Evolutionary conservation across 1,140 invertebrate genomes (phyloP), one percentile per base, ranked within the genome.

Genomic region (Lepidurus apus): DNA sequence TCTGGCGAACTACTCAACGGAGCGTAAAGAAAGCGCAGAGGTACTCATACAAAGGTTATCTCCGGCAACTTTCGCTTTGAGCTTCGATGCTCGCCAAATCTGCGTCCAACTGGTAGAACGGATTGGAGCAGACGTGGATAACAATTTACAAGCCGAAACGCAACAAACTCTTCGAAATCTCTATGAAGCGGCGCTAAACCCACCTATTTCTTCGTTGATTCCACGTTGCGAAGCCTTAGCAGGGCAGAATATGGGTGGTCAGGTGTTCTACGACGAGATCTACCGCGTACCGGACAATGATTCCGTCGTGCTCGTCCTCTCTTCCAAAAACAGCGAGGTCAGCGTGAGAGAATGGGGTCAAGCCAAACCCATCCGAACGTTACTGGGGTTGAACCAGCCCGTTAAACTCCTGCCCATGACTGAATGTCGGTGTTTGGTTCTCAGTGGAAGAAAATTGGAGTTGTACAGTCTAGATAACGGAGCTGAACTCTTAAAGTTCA

Each of bases 401-500:
- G 81, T 83, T 74, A 84, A 85, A 77, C 79, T 87, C 24, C 80
- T 80, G 76, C 79, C 81, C 26, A 82, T 87, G 73, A 84, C 94
- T 83, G 88, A 90, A 81, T 88, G 88, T 81, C 88, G 89, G 78
- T 93, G 91, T 79, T 89, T 95, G 79, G 92, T 95, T 53, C 86
- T 95, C 21, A 95, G 93, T 84, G 88, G 91, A 75, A 85, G 94
- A 34, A 93, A 95, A 84, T 88, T 95, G 7, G 87, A 89, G 79
- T 89, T 94, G 17, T 94, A 93, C 82, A 90, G 95, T 85, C 85
- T 95, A 13, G 89, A 94, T 83, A 88, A 89, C 84, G 93, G 93
- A 77, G 86, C 86, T n/a, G 78, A 79, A 74, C 44, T 93, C 79
- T 84, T 95, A 10, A 93, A 94, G 83, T 42, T 80, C 17, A 73